These are phyloP conservation scores for Carettochelys insculpta DNA, from an alignment of 2,113 vertebrate genomes.

Conservation along the genomic window DNA sequence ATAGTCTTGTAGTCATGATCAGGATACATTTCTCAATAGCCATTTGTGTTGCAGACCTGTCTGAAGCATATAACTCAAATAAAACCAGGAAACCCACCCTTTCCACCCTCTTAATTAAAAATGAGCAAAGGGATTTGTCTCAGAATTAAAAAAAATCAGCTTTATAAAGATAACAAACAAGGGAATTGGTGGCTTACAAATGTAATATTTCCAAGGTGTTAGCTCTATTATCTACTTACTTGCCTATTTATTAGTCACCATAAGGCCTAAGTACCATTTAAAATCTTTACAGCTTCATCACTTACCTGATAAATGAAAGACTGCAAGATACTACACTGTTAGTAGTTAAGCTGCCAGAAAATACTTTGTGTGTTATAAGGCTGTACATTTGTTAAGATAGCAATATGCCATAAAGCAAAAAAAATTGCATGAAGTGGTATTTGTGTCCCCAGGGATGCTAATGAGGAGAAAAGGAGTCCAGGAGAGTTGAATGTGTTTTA, in stretches of 20 bases:
- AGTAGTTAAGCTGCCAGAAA: too few relatives aligned
- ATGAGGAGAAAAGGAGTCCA: too few relatives aligned
- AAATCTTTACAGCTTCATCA: not conserved
- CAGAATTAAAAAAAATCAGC: not conserved
- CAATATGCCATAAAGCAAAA: too few relatives aligned
- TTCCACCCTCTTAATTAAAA: not conserved
- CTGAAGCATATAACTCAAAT: not conserved
- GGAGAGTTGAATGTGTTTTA: too few relatives aligned
- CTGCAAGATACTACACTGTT: too few relatives aligned
- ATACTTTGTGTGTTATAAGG: too few relatives aligned
- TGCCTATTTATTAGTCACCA: accelerated
- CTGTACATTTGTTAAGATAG: too few relatives aligned
- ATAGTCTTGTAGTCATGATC: not conserved
- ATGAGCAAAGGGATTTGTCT: not conserved
- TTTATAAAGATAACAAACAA: not conserved
- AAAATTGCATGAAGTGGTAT: too few relatives aligned
- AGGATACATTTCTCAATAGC: not conserved
- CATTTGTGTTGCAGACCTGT: not conserved
- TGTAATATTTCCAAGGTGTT: not conserved
- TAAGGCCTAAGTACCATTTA: accelerated
- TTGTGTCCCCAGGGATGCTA: too few relatives aligned
- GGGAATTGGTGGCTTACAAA: not conserved
- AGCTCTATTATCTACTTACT: not conserved
- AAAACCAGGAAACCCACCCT: not conserved
- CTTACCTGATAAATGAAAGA: not conserved